Conservation (phyloP, 2,113 vertebrate genomes). For the Gnathonemus longibarbis region DNA sequence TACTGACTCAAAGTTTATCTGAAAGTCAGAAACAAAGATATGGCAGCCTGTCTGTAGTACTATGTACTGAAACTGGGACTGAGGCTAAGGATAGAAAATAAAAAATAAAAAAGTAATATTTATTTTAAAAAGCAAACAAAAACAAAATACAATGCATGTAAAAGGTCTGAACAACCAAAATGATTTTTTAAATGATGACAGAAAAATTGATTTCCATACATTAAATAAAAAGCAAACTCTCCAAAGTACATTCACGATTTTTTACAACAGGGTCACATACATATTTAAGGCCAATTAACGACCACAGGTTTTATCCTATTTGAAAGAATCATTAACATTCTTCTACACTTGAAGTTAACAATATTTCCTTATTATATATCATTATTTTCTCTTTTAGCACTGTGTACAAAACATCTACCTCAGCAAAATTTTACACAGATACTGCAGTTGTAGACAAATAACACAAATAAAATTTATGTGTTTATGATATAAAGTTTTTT, state of each 20-base stretch:
- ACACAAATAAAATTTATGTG: too few species aligned
- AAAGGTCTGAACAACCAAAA: background rate
- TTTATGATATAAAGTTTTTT: too few species aligned
- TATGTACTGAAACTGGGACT: background rate
- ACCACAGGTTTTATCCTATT: conserved; percentile 39
- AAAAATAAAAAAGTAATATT: background rate
- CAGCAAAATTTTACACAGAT: too few species aligned
- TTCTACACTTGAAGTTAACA: background rate
- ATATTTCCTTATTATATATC: background rate
- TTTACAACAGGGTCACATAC: background rate
- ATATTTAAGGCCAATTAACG: background rate
- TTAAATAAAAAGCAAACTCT: background rate
- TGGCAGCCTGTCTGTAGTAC: background rate
- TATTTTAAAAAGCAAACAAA: background rate
- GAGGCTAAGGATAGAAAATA: background rate
- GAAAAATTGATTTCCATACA: background rate
- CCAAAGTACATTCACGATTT: background rate
- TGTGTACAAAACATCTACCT: too few species aligned
- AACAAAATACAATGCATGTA: background rate
- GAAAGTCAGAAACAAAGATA: background rate
- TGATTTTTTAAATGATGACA: background rate
- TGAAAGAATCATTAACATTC: conserved; percentile 27
- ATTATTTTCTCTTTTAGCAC: too few species aligned
- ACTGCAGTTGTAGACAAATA: too few species aligned
- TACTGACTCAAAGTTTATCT: background rate